Evolutionary conservation across 64 coral and sea anemone species (phyloP), one percentile per base, ranked within the genome.

Genomic region (Astreopora myriophthalma): DNA sequence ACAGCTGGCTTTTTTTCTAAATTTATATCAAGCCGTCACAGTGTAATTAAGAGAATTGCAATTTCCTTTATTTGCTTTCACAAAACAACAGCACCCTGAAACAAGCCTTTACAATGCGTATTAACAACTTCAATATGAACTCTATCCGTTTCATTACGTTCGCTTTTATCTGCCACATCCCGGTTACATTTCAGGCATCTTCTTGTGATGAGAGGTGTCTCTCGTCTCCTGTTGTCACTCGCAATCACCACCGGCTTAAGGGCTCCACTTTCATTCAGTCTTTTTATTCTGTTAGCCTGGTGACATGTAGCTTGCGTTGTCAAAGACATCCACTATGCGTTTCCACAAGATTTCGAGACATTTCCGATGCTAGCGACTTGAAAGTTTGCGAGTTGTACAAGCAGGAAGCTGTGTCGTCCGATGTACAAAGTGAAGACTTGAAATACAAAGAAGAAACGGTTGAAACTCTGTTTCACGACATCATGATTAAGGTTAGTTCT

Each of bases 311-410:
- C 4, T 61, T 80, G 77, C 28, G 8, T 28, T 80, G 77, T 32
- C 77, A 80, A 61, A 80, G 77, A 61, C 16, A 80, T 28, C 28
- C 26, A n/a, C 77, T 48, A 61, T 80, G 77, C 51, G 27, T 80
- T 34, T 80, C 77, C 16, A 61, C 51, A 30, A 57, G 52, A 57
- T 80, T 61, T n/a, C 48, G 28, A 0, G 8, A 62, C 9, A 14
- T 35, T 20, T 80, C 30, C 26, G 42, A 12, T 76, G 11, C 42
- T 9, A 38, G 39, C 10, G 12, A 51, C 2, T 29, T 1, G 13
- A 17, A 48, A 80, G 20, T 60, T 61, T 80, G 77, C 34, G 77
- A 80, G 14, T 35, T 80, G 28, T 57, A 80, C 51, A 28, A 60
- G 13, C 30, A 19, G 29, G 48, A 28, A 34, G 49, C 16, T 6